A percentile compares a stretch with the other conserved stretches of the same genome.
These are phyloP conservation scores for Spilarctia lutea DNA, from an alignment of 2,888 invertebrate species.

Conservation along the genomic window DNA sequence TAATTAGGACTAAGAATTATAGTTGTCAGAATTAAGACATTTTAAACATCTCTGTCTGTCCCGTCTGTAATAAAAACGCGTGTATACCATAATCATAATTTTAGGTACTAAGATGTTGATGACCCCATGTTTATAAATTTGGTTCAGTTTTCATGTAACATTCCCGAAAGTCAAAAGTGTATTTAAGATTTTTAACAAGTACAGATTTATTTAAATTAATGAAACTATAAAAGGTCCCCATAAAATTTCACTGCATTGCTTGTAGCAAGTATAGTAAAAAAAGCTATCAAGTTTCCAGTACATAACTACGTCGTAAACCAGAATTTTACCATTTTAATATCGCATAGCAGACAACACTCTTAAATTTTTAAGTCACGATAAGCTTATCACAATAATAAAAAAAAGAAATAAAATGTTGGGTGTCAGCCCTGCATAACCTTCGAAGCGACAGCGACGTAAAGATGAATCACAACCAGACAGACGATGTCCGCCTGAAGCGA, in stretches of 20 bases:
- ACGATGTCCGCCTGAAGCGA: conserved; percentile 55
- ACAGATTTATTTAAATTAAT: background rate
- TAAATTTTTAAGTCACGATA: conserved; percentile 43
- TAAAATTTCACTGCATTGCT: conserved; percentile 8
- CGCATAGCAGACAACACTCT: conserved; percentile 33
- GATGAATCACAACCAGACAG: conserved; percentile 62
- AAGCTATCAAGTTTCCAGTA: conserved; percentile 25
- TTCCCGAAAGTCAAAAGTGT: background rate
- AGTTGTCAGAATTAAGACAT: no score
- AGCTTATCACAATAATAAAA: conserved; percentile 43
- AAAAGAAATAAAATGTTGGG: conserved; percentile 40
- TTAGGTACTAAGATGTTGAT: background rate
- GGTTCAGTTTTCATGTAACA: background rate
- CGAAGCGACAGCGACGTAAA: conserved; percentile 45
- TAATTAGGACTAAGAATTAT: no score
- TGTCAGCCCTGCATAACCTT: conserved; percentile 42
- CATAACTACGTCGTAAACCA: conserved; percentile 32
- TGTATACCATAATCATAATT: no score
- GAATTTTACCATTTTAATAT: conserved; percentile 24
- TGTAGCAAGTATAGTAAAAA: conserved; percentile 16
- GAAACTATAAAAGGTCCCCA: conserved; percentile 4
- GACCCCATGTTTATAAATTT: background rate
- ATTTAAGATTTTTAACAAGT: background rate
- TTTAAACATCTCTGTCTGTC: no score
- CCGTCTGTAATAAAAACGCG: no score